Base-by-base conservation (phyloP, 1,140 invertebrate genomes). In the Melipona quadrifasciata region DNA sequence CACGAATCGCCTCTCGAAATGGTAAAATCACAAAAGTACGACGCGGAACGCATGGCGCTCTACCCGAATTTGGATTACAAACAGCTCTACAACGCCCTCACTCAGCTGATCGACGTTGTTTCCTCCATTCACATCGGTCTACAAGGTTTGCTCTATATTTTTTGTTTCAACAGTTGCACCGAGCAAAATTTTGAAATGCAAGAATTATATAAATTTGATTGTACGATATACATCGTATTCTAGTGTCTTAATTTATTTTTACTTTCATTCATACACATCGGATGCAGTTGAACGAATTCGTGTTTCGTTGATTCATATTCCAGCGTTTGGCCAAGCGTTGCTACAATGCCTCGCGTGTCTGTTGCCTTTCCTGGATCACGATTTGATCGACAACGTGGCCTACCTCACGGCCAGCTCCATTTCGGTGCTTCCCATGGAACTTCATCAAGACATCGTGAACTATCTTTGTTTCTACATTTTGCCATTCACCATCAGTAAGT, bases 51-150 rank as follows among this genome's bases (percentile, higher is more conserved):
- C 72, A 97, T 99, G 96, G 96, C 97, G 55, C 96, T 99, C 21
- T 99, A 99, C 95, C 99, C 99, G 12, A 99, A 97, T 95, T 95
- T 99, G 83, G 99, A 99, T 95, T 99, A 99, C 94, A 98, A 98
- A 93, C 98, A 98, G 61, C 95, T 99, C 70, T 99, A 98, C 93
- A 97, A 97, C 93, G 97, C 97, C 19, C 95, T 98, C 64, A 97
- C 97, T 71, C 97, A 98, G 79, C 86, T 96, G 80, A 95, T 97
- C 86, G 98, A 99, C 94, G 97, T 98, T 39, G 97, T 98, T 64
- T 97, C 98, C 58, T 96, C 97, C 72, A 96, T 99, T 85, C 98
- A 98, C 91, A 96, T 97, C 94, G 98, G 98, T 70, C 95, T 98
- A 86, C 96, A 97, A 92, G 96, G 98, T 98, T 93, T 90, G 57